phyloP scores from a whole-genome alignment of 2,888 invertebrate genomes.

The Craniophora ligustri region DNA sequence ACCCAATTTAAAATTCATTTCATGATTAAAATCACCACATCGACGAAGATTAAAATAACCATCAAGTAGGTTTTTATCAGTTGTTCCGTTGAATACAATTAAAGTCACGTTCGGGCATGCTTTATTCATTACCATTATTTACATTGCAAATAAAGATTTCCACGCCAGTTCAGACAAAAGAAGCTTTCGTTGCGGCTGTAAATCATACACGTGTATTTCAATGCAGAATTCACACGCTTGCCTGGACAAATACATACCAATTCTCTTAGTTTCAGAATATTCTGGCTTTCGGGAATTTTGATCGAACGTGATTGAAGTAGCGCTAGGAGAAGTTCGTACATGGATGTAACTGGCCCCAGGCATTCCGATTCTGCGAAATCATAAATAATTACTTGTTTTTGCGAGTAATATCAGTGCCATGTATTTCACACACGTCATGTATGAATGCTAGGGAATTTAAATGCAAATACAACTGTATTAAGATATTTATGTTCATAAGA shows the following conservation, averaged over 20 bases:
- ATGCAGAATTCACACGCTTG: neutral
- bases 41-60: neutral
- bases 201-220: conserved; percentile 12
- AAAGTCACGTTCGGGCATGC: conserved; percentile 13
- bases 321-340: neutral
- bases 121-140: conserved; percentile 40
- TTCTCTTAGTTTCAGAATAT: conserved; percentile 9
- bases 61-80: conserved; percentile 4
- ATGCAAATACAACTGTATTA: too few relatives aligned
- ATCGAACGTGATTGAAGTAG: conserved; percentile 9
- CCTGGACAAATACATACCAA: conserved; percentile 22
- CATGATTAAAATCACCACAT: neutral
- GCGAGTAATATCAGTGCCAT: too few relatives aligned
- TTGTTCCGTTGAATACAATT: conserved; percentile 6
- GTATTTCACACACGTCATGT: too few relatives aligned
- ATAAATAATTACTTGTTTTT: neutral
- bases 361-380: neutral
- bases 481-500: too few relatives aligned
- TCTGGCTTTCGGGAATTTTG: conserved; percentile 3
- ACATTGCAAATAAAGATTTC: conserved; percentile 29
- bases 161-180: conserved; percentile 10
- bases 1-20: neutral
- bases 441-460: too few relatives aligned
- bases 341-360: neutral
- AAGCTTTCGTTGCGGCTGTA: conserved; percentile 9